Evolutionary conservation across 2,888 invertebrate species (phyloP).

Genomic region (Sinelater perroti): DNA sequence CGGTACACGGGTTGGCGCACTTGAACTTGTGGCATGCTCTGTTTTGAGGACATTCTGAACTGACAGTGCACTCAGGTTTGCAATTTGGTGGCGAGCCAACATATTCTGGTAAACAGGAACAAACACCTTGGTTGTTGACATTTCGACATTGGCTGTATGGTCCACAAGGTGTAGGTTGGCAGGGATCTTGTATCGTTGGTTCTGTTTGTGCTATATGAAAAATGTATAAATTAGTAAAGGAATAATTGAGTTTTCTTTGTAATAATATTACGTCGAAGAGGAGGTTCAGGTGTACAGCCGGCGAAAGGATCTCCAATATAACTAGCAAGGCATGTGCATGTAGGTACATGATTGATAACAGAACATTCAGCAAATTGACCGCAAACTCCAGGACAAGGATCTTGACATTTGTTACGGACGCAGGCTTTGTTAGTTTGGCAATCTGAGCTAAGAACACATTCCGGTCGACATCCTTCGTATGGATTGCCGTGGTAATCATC

Average conservation of each 20-base stretch:
- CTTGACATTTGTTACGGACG: slow-evolving; percentile 81
- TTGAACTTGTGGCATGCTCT: slow-evolving; percentile 73
- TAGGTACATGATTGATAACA: slow-evolving; percentile 86
- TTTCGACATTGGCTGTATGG: slow-evolving; percentile 80
- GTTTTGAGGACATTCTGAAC: slow-evolving; percentile 73
- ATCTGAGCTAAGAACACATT: slow-evolving; percentile 86
- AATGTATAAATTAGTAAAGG: no score
- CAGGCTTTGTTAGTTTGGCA: slow-evolving; percentile 86
- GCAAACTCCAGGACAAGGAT: slow-evolving; percentile 88
- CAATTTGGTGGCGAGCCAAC: slow-evolving; percentile 74
- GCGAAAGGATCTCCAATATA: slow-evolving; percentile 79
- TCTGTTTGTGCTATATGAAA: slow-evolving; percentile 49
- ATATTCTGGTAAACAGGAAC: slow-evolving; percentile 73
- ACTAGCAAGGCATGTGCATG: slow-evolving; percentile 79
- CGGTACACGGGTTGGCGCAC: slow-evolving; percentile 79
- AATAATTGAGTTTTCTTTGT: neutral
- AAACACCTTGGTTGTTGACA: slow-evolving; percentile 74
- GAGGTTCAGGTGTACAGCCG: slow-evolving; percentile 60
- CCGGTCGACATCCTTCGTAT: slow-evolving; percentile 85
- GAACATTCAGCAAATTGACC: slow-evolving; percentile 84
- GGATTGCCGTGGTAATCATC: slow-evolving; percentile 86
- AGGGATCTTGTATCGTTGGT: slow-evolving; percentile 65
- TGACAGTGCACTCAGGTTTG: slow-evolving; percentile 76
- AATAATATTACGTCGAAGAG: slow-evolving; percentile 43
- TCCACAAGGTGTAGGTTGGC: slow-evolving; percentile 81